Percentiles rank a stretch among this genome's conserved stretches.
Evolutionary conservation across 1,140 invertebrate genomes (phyloP).

Genomic region (Cotesia glomerata): DNA sequence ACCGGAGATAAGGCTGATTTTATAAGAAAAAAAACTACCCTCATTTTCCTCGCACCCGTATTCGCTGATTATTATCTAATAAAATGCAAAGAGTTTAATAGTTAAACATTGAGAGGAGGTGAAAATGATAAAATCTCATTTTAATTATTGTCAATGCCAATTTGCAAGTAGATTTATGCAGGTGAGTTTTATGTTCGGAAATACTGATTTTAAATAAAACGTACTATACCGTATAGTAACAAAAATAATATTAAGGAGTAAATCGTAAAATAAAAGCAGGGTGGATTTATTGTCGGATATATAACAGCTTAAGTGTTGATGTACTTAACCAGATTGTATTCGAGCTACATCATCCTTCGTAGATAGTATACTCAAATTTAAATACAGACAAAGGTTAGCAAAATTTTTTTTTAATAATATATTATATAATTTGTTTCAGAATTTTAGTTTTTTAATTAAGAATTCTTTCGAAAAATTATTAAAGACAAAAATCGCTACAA

Average conservation of each 20-base stretch:
- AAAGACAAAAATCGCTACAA: too few relatives aligned
- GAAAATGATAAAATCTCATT: constrained; percentile 3
- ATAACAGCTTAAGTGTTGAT: not conserved
- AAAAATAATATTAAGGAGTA: constrained; percentile 9
- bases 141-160: not conserved
- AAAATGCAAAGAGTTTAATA: not conserved
- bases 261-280: constrained; percentile 28
- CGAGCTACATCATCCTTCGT: not conserved
- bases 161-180: not conserved
- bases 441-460: too few relatives aligned
- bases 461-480: too few relatives aligned
- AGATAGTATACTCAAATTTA: too few relatives aligned
- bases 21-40: not conserved
- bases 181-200: not conserved
- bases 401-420: not conserved
- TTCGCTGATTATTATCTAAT: constrained; percentile 26
- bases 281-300: constrained; percentile 27
- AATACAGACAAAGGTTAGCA: too few relatives aligned
- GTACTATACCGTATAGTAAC: not conserved
- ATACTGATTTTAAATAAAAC: not conserved
- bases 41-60: constrained; percentile 10
- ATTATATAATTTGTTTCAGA: too few relatives aligned
- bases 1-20: constrained; percentile 41
- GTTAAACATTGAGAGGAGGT: not conserved
- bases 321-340: constrained; percentile 34